These are phyloP conservation scores for Mycetomoellerius zeteki DNA, from an alignment of 1,140 invertebrate species.

Conservation along the genomic window DNA sequence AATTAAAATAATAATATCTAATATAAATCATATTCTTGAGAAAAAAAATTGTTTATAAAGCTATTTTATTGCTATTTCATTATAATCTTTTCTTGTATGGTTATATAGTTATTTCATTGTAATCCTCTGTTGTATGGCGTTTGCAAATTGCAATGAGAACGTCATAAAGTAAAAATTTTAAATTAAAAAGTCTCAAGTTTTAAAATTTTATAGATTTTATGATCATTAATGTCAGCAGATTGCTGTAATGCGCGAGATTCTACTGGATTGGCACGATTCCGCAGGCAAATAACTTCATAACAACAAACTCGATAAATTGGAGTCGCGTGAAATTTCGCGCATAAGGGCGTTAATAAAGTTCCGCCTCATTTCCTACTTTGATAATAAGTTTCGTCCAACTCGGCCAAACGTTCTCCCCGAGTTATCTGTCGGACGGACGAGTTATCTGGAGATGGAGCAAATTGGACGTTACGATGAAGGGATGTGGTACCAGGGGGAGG, in stretches of 20 bases:
- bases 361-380: slow-evolving; percentile 56
- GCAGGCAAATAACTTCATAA: slow-evolving; percentile 50
- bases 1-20: slow-evolving; percentile 7
- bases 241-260: neutral
- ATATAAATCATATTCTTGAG: neutral
- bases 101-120: neutral
- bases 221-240: slow-evolving; percentile 22
- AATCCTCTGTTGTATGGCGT: neutral
- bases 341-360: slow-evolving; percentile 59
- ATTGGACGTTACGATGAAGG: slow-evolving; percentile 23
- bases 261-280: slow-evolving; percentile 32
- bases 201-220: neutral
- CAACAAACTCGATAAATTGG: slow-evolving; percentile 57
- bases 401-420: slow-evolving; percentile 31
- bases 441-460: slow-evolving; percentile 5
- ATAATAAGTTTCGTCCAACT: slow-evolving; percentile 59
- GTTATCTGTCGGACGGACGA: slow-evolving; percentile 11
- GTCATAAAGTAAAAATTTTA: neutral
- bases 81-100: neutral
- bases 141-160: neutral
- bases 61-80: no score
- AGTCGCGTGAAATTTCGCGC: slow-evolving; percentile 45
- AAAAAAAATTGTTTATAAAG: neutral
- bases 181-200: neutral
- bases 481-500: neutral